Base-by-base conservation (phyloP, 2,797 vertebrate species). In the Arremon brunneinucha region DNA sequence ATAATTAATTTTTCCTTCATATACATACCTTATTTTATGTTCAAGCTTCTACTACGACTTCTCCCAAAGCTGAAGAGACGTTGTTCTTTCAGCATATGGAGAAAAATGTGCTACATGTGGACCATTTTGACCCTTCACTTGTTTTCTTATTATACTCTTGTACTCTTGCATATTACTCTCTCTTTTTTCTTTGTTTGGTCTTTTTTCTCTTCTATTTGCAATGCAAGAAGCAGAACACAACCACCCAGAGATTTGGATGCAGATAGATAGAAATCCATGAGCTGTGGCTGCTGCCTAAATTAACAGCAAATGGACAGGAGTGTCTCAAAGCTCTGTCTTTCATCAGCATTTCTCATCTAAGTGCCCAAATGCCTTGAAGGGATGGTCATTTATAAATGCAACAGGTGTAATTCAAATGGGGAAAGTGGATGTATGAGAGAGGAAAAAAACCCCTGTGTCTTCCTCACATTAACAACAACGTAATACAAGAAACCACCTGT, bases 401-500 rank as follows among this genome's bases (percentile, higher is more conserved):
- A 75, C 59, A 77, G 63, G 60, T 15, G 0, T 57, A 71, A 94
- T 78, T 90, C 75, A 87, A 89, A 84, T 74, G 60, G 83, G 23
- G 28, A 93, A 76, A 89, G 63, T 68, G 91, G 94, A 94, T 46
- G 30, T 82, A 74, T 6, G 0, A 71, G 30, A 79, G 59, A 44
- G 3, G 18, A 59, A 93, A 90, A 77, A 13, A 67, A 5, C 0
- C 5, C 3, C 22, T 18, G 18, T 89, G 30, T 49, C 95, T 77
- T 83, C 15, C 85, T 93, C 0, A 0, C 77, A 84, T 94, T 85
- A 91, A 80, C 90, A 93, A 84, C 26, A 89, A 94, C 5, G 13
- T 83, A 95, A 93, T 87, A 94, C 85, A 83, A 84, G 93, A 89
- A 94, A 89, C 70, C 85, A 95, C 94, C 94, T 96, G 80, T 81